A percentile compares a stretch with the other conserved stretches of the same genome.
Conservation (phyloP, 2,888 invertebrate species). For the Apamea crenata region DNA sequence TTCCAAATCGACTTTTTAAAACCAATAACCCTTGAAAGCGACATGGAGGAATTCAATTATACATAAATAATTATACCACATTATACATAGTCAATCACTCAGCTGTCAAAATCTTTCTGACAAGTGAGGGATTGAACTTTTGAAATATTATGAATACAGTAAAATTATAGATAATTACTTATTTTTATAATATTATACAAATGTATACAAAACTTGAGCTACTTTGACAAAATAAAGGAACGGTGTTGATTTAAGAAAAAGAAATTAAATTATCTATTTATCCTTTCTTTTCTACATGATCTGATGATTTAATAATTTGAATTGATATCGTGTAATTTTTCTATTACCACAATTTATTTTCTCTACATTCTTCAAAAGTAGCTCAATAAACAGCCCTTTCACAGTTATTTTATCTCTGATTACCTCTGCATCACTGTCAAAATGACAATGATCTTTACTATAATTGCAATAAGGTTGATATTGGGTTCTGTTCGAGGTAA, state of each 20-base stretch:
- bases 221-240: conserved; percentile 28
- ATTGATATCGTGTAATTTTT: neutral
- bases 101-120: conserved; percentile 65
- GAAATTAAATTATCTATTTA: neutral
- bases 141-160: neutral
- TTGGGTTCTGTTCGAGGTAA: neutral
- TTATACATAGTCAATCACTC: conserved; percentile 47
- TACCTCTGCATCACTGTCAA: neutral
- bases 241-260: neutral
- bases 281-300: neutral
- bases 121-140: conserved; percentile 56
- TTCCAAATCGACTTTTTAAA: conserved; percentile 11
- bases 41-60: conserved; percentile 13
- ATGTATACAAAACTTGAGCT: conserved; percentile 43
- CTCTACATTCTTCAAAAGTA: neutral
- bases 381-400: neutral
- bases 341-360: neutral
- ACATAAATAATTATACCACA: conserved; percentile 12
- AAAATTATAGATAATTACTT: conserved; percentile 17
- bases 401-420: neutral
- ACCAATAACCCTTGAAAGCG: conserved; percentile 22
- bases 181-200: conserved; percentile 50
- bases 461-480: neutral
- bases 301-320: neutral
- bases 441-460: neutral